A percentile compares a stretch with the other conserved stretches of the same genome.
phyloP scores from a whole-genome alignment of 2,797 vertebrate species.

The Tenualosa ilisha region DNA sequence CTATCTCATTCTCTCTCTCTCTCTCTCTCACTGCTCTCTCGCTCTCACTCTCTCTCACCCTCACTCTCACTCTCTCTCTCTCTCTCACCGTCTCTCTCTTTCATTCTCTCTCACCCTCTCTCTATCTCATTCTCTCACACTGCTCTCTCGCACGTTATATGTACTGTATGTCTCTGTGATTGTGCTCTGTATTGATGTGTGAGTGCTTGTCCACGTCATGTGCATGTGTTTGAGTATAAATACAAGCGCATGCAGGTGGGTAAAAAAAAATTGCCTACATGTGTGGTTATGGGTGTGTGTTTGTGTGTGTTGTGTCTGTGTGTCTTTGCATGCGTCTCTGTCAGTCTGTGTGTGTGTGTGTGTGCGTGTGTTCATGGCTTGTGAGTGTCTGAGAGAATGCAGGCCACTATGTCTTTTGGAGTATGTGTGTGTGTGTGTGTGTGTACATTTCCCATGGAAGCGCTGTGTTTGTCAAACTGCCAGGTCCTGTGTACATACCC shows the following conservation, averaged over 20 bases:
- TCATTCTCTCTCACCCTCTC: background rate
- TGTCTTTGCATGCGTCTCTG: background rate
- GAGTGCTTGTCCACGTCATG: background rate
- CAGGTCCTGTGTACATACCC: constrained; percentile 35
- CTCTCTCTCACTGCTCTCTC: constrained; percentile 5
- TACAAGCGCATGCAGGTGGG: background rate
- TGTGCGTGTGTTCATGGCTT: background rate
- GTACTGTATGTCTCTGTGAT: background rate
- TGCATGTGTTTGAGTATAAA: background rate
- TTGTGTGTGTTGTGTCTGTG: constrained; percentile 9
- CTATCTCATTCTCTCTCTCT: background rate
- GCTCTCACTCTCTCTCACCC: constrained; percentile 27
- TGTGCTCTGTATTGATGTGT: too few relatives aligned
- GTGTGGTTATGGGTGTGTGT: background rate
- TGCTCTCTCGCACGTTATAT: background rate
- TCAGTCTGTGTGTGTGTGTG: constrained; percentile 28
- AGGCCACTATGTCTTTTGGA: background rate
- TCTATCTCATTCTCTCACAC: background rate
- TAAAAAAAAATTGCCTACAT: background rate
- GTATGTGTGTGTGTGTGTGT: constrained; percentile 15
- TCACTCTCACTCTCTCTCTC: background rate
- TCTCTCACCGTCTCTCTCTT: too few relatives aligned
- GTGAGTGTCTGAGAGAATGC: background rate
- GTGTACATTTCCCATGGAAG: constrained; percentile 55
- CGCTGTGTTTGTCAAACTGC: constrained; percentile 49